phyloP scores from a whole-genome alignment of 1,140 invertebrate genomes.

The Bactericera cockerelli region DNA sequence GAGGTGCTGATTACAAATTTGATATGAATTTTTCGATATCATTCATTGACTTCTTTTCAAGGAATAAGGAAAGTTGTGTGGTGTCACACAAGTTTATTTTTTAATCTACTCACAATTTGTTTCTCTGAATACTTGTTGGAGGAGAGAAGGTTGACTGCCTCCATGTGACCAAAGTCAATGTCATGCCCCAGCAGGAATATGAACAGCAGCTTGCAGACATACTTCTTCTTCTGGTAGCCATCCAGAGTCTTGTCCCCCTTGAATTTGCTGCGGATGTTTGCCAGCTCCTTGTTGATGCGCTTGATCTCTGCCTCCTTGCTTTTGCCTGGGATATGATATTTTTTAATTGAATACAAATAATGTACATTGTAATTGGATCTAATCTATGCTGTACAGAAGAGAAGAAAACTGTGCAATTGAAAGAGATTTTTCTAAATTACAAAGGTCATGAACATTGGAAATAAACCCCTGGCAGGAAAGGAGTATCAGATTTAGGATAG shows the following conservation, averaged over 20 bases:
- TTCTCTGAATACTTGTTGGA: conserved; percentile 99
- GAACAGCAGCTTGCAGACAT: conserved; percentile 98
- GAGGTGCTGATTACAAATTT: no score
- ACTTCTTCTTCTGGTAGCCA: conserved; percentile 99
- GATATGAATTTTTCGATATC: no score
- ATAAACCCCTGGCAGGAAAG: no score
- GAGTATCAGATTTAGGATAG: no score
- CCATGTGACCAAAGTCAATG: conserved; percentile 99
- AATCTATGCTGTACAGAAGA: no score
- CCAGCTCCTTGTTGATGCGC: conserved; percentile 98
- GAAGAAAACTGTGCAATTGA: no score
- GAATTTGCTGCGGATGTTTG: conserved; percentile 99
- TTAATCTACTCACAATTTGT: conserved; percentile 96
- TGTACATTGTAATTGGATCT: neutral
- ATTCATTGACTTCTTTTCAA: no score
- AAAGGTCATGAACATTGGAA: no score
- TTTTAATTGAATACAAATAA: neutral
- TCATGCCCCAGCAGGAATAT: conserved; percentile 98
- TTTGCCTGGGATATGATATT: conserved; percentile 53
- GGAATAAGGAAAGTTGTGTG: no score
- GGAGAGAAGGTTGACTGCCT: conserved; percentile 98
- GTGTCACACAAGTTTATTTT: no score
- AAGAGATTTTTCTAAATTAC: no score
- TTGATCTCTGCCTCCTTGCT: conserved; percentile 99
- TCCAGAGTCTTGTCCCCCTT: conserved; percentile 99